Base-by-base conservation (phyloP, 1,140 invertebrate genomes). In the Heliconius eleuchia region DNA sequence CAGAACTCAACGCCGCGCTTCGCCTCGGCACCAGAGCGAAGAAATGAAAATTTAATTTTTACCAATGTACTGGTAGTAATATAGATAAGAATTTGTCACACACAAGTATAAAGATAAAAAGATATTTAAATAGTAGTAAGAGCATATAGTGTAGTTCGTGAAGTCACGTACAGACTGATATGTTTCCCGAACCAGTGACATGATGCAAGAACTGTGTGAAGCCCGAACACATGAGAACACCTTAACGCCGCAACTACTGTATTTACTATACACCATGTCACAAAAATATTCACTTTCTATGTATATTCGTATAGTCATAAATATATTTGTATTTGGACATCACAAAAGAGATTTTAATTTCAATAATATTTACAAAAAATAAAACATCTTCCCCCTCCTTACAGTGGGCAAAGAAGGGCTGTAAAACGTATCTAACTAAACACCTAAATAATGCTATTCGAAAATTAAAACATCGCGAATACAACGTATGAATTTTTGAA, bases 241-340 rank as follows among this genome's bases (percentile, higher is more conserved):
- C 80, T 85, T 82, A 86, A 85, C 80, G 82, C 85, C 74, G 85
- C 85, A 81, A 80, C 85, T 88, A 88, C 81, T 79, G 83, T 85
- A 84, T 78, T 84, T 84, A 88, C 84, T 88, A 85, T 90, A 93
- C 91, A 92, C 87, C 91, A 93, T 94, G 91, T 92, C 92, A 92
- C 91, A 92, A 94, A 66, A 94, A 91, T 92, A 93, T 91, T 89
- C 85, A 85, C 82, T 91, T 89, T 91, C 89, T 85, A 90, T 92
- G 85, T 90, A 91, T 89, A 90, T 88, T 84, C 82, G 88, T 89
- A 91, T 87, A 88, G 85, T 86, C 81, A 90, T 91, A 91, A 92
- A 91, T 91, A 92, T 91, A 88, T 89, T 88, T 80, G 88, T 80
- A 89, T 93, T 92, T 94, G 92, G 92, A 94, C 91, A 93, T 92